Conservation (phyloP, 2,888 invertebrate genomes). For the Alloscopus bannaensis region DNA sequence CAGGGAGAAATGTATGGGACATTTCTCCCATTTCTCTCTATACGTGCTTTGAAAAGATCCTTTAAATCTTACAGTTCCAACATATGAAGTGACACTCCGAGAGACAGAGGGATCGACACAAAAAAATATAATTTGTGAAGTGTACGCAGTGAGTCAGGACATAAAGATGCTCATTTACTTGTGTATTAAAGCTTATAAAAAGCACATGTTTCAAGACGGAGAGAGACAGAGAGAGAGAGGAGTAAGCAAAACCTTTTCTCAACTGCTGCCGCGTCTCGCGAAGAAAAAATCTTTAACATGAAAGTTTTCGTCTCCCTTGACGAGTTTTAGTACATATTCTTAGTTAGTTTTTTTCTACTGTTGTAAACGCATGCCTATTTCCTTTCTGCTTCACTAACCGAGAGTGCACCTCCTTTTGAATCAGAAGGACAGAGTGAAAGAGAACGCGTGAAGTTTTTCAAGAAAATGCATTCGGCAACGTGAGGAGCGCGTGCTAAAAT, state of each 20-base stretch:
- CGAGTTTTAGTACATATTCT: too few relatives aligned
- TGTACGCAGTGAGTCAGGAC: slow-evolving; percentile 6
- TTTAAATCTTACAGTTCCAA: not conserved
- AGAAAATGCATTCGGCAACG: slow-evolving; percentile 41
- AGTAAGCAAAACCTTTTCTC: not conserved
- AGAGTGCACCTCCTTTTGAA: slow-evolving; percentile 51
- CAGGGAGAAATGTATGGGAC: slow-evolving; percentile 9
- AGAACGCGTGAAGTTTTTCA: not conserved
- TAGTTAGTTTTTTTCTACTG: too few relatives aligned
- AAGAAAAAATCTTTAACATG: slow-evolving; percentile 7
- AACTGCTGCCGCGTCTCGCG: slow-evolving; percentile 12
- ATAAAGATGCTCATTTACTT: slow-evolving; percentile 12
- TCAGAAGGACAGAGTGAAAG: slow-evolving; percentile 18
- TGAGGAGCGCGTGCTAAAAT: slow-evolving; percentile 65
- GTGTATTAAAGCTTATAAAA: slow-evolving; percentile 17
- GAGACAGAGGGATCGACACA: not conserved
- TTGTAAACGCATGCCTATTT: slow-evolving; percentile 49
- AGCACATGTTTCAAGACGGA: slow-evolving; percentile 40
- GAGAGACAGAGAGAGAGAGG: not conserved
- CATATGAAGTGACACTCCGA: not conserved
- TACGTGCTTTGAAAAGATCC: not conserved
- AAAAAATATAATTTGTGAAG: too few relatives aligned
- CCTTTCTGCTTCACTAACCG: slow-evolving; percentile 54
- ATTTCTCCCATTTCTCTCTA: not conserved
- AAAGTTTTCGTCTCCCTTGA: slow-evolving; percentile 33